A percentile compares a stretch with the other conserved stretches of the same genome.
Conservation (phyloP, 2,113 vertebrate genomes). For the Ovis canadensis region DNA sequence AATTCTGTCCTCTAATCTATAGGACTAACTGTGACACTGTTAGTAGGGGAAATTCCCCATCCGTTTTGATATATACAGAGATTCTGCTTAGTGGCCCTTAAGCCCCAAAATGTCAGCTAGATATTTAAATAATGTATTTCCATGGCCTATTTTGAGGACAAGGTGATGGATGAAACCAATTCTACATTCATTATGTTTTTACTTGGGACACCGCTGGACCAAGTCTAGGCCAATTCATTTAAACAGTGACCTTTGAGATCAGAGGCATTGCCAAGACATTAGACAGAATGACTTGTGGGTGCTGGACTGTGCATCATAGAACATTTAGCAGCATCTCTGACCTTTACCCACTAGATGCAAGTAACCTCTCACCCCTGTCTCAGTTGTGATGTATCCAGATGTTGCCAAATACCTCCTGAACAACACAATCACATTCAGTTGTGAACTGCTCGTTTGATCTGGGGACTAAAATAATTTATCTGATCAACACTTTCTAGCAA, state of each 20-base stretch:
- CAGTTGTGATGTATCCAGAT: not conserved
- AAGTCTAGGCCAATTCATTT: not conserved
- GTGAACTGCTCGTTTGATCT: not conserved
- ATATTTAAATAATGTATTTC: not conserved
- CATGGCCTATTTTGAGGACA: not conserved
- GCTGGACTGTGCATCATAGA: accelerated
- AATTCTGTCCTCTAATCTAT: not conserved
- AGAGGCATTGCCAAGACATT: not conserved
- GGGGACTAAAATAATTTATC: not conserved
- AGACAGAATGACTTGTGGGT: not conserved
- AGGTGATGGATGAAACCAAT: not conserved
- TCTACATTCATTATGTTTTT: not conserved
- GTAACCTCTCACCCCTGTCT: not conserved
- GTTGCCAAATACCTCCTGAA: not conserved
- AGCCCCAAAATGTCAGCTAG: not conserved
- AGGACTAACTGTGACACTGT: not conserved
- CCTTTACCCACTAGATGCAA: not conserved
- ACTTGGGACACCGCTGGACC: not conserved
- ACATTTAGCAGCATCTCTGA: not conserved
- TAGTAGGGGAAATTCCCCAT: not conserved
- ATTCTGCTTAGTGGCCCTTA: not conserved
- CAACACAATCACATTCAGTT: not conserved
- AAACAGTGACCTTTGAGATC: not conserved
- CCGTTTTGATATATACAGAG: not conserved
- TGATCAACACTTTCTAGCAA: not conserved